Percentiles rank a stretch among this genome's conserved stretches.
Conservation (phyloP, 2,888 invertebrate genomes). For the Chromoteleia sp. region DNA sequence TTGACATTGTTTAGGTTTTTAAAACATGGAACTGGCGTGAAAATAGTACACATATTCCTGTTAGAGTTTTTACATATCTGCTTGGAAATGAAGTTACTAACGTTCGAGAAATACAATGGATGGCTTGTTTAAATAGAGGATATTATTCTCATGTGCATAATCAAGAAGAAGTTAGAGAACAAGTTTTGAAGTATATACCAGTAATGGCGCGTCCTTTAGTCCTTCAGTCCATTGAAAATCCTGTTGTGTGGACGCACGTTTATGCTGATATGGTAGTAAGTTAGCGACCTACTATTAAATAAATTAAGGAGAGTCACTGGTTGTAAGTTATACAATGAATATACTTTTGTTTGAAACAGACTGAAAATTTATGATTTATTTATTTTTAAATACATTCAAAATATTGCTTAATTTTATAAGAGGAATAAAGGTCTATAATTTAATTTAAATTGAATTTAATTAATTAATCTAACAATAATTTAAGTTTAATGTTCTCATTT, state of each 20-base stretch:
- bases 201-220: constrained; percentile 95
- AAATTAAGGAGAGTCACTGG: too few species aligned
- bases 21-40: constrained; percentile 91
- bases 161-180: constrained; percentile 97
- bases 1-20: constrained; percentile 87
- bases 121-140: constrained; percentile 98
- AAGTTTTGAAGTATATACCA: constrained; percentile 97
- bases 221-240: constrained; percentile 90
- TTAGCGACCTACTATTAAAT: constrained; percentile 12
- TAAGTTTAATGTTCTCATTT: too few species aligned
- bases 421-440: too few species aligned
- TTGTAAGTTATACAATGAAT: too few species aligned
- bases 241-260: constrained; percentile 97
- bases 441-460: too few species aligned
- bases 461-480: too few species aligned
- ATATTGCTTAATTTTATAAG: too few species aligned
- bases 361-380: too few species aligned
- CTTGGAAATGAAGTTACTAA: constrained; percentile 97
- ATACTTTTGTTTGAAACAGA: too few species aligned
- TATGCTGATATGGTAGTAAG: constrained; percentile 94
- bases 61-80: constrained; percentile 97
- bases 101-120: constrained; percentile 94
- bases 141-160: constrained; percentile 97
- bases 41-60: constrained; percentile 90
- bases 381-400: too few species aligned